Evolutionary conservation across 2,797 vertebrate species (phyloP).

Genomic region (Rhodeus uyekii): DNA sequence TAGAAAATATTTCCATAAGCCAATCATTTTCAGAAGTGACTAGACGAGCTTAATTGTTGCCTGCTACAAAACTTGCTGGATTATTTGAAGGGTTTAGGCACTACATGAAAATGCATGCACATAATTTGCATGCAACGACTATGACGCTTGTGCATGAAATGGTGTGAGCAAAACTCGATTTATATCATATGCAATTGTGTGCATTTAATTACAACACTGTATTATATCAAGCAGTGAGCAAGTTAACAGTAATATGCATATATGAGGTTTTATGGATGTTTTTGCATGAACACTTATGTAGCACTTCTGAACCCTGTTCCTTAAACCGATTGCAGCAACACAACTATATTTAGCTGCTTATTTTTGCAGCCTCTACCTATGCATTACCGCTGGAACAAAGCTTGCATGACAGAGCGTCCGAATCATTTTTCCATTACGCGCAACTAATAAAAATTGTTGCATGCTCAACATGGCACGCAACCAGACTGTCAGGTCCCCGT

Average conservation of each 20-base stretch:
- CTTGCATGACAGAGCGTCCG: conserved; percentile 54
- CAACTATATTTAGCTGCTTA: conserved; percentile 68
- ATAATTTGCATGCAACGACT: not conserved
- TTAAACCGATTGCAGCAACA: conserved; percentile 58
- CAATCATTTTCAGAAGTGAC: not conserved
- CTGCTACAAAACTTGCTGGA: not conserved
- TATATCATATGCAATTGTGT: not conserved
- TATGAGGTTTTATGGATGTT: conserved; percentile 5
- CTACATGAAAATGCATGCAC: not conserved
- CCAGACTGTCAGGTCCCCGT: conserved; percentile 58
- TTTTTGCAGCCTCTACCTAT: conserved; percentile 61
- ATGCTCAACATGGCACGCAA: conserved; percentile 55
- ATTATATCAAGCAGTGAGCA: not conserved
- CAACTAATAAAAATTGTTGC: conserved; percentile 55
- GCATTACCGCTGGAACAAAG: conserved; percentile 59
- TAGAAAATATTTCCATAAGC: not conserved
- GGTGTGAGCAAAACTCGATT: not conserved
- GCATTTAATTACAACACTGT: not conserved
- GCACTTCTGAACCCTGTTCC: conserved; percentile 50
- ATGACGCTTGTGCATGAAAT: not conserved
- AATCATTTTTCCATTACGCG: conserved; percentile 63
- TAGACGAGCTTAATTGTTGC: not conserved
- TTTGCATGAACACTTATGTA: conserved; percentile 48
- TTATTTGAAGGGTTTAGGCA: not conserved
- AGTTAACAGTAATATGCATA: not conserved